Conservation (phyloP, 1,140 invertebrate genomes). For the Trichogramma pretiosum region DNA sequence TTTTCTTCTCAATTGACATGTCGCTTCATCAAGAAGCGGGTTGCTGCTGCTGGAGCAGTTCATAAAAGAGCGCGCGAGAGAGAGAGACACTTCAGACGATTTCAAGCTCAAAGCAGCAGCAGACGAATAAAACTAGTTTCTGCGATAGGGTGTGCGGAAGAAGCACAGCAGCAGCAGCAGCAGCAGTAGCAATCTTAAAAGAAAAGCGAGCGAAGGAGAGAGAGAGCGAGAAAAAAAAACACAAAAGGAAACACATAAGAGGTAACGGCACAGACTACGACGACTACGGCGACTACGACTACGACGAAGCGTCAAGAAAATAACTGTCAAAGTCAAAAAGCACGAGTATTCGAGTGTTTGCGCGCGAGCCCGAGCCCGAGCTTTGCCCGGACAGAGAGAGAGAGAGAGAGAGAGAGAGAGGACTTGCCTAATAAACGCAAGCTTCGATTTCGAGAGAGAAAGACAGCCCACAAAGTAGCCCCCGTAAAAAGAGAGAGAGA, state of each 20-base stretch:
- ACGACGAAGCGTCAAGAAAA: too few relatives aligned
- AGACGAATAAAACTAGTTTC: conserved; percentile 11
- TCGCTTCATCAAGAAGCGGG: too few relatives aligned
- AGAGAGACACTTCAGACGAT: conserved; percentile 2
- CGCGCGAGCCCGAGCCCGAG: too few relatives aligned
- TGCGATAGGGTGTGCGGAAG: too few relatives aligned
- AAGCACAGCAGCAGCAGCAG: too few relatives aligned
- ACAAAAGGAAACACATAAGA: neutral
- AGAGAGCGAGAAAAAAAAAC: conserved; percentile 9
- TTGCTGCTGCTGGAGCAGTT: too few relatives aligned
- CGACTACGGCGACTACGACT: too few relatives aligned
- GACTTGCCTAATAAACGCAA: conserved; percentile 28
- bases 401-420: too few relatives aligned
- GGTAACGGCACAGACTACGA: neutral
- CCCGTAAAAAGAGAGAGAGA: conserved; percentile 32
- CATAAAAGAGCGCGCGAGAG: neutral
- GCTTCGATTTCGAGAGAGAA: too few relatives aligned
- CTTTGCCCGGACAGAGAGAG: too few relatives aligned
- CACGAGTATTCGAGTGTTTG: conserved; percentile 6
- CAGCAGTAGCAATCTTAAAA: too few relatives aligned
- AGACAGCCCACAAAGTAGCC: conserved; percentile 33
- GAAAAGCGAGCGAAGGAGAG: conserved; percentile 13
- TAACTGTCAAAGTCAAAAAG: conserved; percentile 15
- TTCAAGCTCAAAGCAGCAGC: conserved; percentile 4
- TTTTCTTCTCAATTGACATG: too few relatives aligned